These are phyloP conservation scores for Zosterops japonicus DNA, from an alignment of 2,113 vertebrate genomes.

Conservation along the genomic window DNA sequence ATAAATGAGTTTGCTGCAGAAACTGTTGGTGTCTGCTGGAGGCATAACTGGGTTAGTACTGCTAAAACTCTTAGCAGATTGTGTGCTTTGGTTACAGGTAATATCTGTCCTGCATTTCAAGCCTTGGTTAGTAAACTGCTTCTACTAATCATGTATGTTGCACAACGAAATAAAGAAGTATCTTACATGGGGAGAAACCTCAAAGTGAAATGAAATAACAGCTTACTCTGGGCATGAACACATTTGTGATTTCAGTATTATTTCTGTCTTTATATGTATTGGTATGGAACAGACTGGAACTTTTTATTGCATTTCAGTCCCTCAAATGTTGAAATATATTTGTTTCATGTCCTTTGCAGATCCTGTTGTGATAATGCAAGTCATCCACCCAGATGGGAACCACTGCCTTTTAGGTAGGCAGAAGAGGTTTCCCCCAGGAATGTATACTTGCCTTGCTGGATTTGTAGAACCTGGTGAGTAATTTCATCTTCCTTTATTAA, in stretches of 20 bases:
- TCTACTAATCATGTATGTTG: neutral
- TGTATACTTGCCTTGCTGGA: constrained; percentile 95
- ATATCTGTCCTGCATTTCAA: neutral
- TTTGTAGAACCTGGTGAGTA: constrained; percentile 91
- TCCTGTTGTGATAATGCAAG: constrained; percentile 97
- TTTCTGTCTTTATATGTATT: neutral
- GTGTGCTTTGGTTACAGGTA: neutral
- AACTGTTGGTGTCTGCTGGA: neutral
- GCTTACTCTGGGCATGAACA: neutral
- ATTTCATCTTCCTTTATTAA: neutral
- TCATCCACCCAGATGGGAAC: constrained; percentile 91
- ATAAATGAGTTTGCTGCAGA: neutral
- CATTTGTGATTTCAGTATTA: neutral
- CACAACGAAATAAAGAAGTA: neutral
- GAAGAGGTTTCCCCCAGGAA: constrained; percentile 83
- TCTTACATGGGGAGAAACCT: neutral
- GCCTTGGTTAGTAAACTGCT: neutral
- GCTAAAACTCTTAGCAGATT: neutral
- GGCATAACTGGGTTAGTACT: neutral
- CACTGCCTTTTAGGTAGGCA: constrained; percentile 92
- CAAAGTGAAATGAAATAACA: neutral
- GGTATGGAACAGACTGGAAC: neutral
- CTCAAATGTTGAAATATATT: neutral
- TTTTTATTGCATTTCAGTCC: neutral
- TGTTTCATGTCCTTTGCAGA: constrained; percentile 68